Base-by-base conservation (phyloP, 2,888 invertebrate species). In the Aplocera efformata region DNA sequence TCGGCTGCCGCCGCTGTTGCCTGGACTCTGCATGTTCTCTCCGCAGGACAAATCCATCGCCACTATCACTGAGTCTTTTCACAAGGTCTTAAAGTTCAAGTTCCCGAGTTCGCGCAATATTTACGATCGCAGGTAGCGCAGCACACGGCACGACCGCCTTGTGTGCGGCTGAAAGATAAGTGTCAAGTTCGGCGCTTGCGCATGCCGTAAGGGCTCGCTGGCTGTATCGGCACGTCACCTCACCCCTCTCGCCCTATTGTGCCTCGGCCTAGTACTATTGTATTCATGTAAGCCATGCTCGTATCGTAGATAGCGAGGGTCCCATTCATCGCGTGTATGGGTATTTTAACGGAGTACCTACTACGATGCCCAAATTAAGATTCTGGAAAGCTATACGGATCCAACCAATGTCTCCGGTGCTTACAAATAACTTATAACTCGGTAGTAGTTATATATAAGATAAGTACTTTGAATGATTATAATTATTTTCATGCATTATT, bases 11-110 rank as follows among this genome's bases (percentile, higher is more conserved):
- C 72, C 70, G 50, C 72, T 72, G 48, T 71, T 74, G 31, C 78
- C 82, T 17, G 88, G 79, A 57, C 72, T 79, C 63, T 79, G 80
- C 62, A 89, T 66, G 52, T 85, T 82, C 62, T 89, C 89, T 59
- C 75, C 84, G 72, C 89, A 89, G 35, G 88, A 85, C 61, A 89
- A 82, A 80, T 89, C 89, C 86, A 89, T 88, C 63, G 60, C 67
- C 54, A 60, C 48, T 58, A 58, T 30, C 45, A 45, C 45, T 45
- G 7, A 36, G 40, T 40, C 36, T 32, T 22, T 36, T 36, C 46
- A 48, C 39, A 52, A 48, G 32, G 55, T 53, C 30, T 35, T 33
- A 28, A 30, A 32, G 42, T 33, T 35, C 27, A 28, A n/a, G 9
- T 22, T 24, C 29, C 31, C 10, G 28, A 26, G 39, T 48, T 39